These are phyloP conservation scores for Actinostola sp. DNA, from an alignment of 92 coral and sea anemone species.

Conservation along the genomic window DNA sequence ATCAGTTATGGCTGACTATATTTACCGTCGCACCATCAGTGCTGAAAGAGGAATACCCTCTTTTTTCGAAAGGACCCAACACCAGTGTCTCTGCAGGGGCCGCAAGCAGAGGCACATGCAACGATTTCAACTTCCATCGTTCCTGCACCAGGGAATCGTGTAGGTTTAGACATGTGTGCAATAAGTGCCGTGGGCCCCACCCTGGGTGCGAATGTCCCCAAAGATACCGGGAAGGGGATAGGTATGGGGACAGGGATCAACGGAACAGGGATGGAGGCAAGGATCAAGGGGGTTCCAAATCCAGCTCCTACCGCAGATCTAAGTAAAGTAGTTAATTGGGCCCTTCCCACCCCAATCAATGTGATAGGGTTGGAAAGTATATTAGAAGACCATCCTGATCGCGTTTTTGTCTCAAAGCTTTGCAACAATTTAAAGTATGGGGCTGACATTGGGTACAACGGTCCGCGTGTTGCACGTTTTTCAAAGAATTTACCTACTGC, in stretches of 20 bases:
- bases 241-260: slow-evolving; percentile 10
- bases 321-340: slow-evolving; percentile 2
- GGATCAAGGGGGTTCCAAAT: slow-evolving; percentile 1
- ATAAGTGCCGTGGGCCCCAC: slow-evolving; percentile 40
- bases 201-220: slow-evolving; percentile 43
- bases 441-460: slow-evolving; percentile 19
- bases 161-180: slow-evolving; percentile 18
- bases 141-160: slow-evolving; percentile 44
- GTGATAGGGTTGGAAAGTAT: slow-evolving; percentile 25
- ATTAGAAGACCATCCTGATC: slow-evolving; percentile 15
- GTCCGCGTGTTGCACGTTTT: slow-evolving; percentile 12
- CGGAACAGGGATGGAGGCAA: slow-evolving; percentile 20
- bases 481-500: slow-evolving; percentile 30
- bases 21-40: slow-evolving; percentile 37
- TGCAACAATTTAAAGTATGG: neutral
- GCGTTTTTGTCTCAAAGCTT: neutral
- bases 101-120: slow-evolving; percentile 39
- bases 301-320: neutral
- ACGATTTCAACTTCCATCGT: slow-evolving; percentile 15
- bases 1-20: slow-evolving; percentile 33
- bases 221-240: too few species aligned
- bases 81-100: slow-evolving; percentile 38
- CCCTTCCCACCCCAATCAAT: slow-evolving; percentile 48
- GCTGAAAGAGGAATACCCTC: slow-evolving; percentile 28
- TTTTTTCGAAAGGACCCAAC: slow-evolving; percentile 53